phyloP scores from a whole-genome alignment of 2,888 invertebrate genomes.

The Cyclophora punctaria region DNA sequence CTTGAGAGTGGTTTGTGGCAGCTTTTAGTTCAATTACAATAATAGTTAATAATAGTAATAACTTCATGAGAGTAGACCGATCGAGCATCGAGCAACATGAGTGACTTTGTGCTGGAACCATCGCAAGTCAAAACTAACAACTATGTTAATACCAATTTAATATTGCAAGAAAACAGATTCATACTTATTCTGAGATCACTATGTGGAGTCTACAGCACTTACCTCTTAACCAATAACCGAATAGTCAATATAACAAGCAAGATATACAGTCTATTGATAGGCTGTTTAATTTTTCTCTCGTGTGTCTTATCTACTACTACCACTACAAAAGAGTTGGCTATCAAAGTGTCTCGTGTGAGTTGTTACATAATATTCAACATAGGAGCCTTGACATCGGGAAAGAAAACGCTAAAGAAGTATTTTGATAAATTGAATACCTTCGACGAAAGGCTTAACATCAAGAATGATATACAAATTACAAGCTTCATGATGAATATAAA shows the following conservation, averaged over 20 bases:
- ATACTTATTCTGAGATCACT: background rate
- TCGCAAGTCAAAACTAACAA: no score
- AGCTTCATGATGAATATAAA: conserved; percentile 17
- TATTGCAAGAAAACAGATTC: no score
- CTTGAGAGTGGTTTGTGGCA: no score
- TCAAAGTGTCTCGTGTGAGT: background rate
- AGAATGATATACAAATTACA: conserved; percentile 21
- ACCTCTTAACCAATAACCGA: background rate
- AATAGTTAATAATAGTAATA: no score
- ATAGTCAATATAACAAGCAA: conserved; percentile 10
- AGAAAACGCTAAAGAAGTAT: conserved; percentile 24
- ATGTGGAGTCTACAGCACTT: conserved; percentile 1
- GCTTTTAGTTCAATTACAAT: no score
- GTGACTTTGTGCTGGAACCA: no score
- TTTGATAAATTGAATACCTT: conserved; percentile 30
- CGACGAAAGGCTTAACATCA: conserved; percentile 39
- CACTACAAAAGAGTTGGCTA: conserved; percentile 4
- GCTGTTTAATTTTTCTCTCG: conserved; percentile 10
- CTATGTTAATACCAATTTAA: no score
- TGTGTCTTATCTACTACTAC: conserved; percentile 28
- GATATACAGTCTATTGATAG: conserved; percentile 1
- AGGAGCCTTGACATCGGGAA: conserved; percentile 23
- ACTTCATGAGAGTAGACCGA: no score
- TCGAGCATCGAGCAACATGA: no score
- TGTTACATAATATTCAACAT: conserved; percentile 33